phyloP scores from a whole-genome alignment of 1,140 invertebrate genomes.

The Varroa destructor region DNA sequence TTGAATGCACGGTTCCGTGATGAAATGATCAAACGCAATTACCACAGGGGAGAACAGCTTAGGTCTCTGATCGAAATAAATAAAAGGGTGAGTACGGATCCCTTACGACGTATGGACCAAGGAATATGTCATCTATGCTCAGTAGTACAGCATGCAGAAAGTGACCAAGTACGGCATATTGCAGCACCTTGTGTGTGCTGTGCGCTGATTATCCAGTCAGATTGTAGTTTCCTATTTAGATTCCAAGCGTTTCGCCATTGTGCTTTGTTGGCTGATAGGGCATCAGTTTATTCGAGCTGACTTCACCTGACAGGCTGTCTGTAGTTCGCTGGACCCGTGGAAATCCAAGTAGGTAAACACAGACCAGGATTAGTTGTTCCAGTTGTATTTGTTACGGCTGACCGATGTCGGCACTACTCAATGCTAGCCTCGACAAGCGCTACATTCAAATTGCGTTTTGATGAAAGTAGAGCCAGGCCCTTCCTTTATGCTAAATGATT shows the following conservation, averaged over 20 bases:
- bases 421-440: too few relatives aligned
- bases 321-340: neutral
- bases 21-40: neutral
- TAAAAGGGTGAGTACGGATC: neutral
- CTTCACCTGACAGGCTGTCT: neutral
- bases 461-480: too few relatives aligned
- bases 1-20: neutral
- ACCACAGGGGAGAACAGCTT: neutral
- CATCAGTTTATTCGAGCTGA: neutral
- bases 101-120: neutral
- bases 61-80: neutral
- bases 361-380: neutral
- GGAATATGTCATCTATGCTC: conserved; percentile 6
- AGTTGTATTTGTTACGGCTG: neutral
- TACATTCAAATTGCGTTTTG: too few relatives aligned
- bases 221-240: neutral
- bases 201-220: neutral
- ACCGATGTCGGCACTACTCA: neutral
- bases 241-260: conserved; percentile 3
- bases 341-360: conserved; percentile 1
- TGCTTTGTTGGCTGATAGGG: neutral
- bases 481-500: too few relatives aligned
- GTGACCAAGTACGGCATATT: neutral
- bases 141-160: neutral
- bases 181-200: neutral